A percentile compares a stretch with the other conserved stretches of the same genome.
Conservation (phyloP, 1,140 invertebrate genomes). For the Sipha flava region DNA sequence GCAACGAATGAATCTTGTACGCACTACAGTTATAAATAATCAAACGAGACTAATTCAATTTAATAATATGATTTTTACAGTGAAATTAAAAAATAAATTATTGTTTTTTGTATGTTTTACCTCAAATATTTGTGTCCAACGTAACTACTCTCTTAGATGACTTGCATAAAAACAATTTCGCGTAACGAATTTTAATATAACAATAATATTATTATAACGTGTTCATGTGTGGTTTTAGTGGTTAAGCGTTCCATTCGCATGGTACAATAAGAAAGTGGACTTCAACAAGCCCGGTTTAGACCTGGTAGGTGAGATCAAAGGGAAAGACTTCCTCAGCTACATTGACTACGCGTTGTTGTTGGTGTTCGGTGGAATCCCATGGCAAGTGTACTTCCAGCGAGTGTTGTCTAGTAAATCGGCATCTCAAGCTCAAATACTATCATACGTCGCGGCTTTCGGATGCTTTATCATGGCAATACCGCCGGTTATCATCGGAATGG, state of each 20-base stretch:
- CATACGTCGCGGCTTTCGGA: slow-evolving; percentile 91
- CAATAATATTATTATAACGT: neutral
- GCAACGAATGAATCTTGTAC: no score
- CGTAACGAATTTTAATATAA: no score
- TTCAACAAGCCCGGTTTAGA: slow-evolving; percentile 72
- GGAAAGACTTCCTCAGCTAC: slow-evolving; percentile 70
- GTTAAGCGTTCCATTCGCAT: slow-evolving; percentile 95
- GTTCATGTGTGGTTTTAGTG: slow-evolving; percentile 52
- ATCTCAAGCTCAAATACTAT: slow-evolving; percentile 81
- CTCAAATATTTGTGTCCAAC: no score
- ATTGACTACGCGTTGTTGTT: slow-evolving; percentile 84
- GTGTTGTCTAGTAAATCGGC: slow-evolving; percentile 93
- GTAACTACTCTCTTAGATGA: no score
- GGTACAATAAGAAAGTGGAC: slow-evolving; percentile 74
- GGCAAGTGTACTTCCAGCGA: slow-evolving; percentile 97
- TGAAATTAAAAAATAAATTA: no score
- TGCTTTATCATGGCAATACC: slow-evolving; percentile 95
- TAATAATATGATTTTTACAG: no score
- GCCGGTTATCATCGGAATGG: slow-evolving; percentile 89
- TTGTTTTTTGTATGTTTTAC: no score
- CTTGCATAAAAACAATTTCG: no score
- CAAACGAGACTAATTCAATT: no score
- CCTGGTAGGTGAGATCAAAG: slow-evolving; percentile 77
- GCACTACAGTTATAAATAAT: no score
- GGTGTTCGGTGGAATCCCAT: slow-evolving; percentile 95